Conservation (phyloP, 2,113 vertebrate species). For the Athene cunicularia region DNA sequence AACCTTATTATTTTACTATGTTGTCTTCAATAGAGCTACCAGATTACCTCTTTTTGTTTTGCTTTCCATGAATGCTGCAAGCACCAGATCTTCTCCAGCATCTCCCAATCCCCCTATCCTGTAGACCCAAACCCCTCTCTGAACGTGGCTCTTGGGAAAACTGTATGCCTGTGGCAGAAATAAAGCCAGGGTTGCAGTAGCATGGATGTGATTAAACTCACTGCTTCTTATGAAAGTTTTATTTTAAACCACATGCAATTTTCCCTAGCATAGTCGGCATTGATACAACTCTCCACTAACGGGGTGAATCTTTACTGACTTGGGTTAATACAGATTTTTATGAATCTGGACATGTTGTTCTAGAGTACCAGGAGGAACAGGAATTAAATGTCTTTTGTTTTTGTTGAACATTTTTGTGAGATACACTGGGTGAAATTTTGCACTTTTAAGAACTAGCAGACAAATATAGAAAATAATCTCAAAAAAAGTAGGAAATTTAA, state of each 20-base stretch:
- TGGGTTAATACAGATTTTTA: background rate
- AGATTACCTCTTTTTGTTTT: background rate
- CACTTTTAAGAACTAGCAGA: background rate
- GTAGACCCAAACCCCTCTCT: rapidly evolving
- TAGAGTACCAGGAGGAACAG: background rate
- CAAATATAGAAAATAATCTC: background rate
- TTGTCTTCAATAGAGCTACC: background rate
- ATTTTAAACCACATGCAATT: background rate
- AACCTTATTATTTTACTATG: background rate
- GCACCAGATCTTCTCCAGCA: background rate
- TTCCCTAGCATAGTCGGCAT: background rate
- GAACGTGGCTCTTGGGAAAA: background rate
- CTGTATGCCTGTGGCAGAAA: background rate
- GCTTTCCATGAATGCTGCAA: background rate
- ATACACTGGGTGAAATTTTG: background rate
- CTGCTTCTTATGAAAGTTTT: background rate
- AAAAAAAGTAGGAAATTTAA: background rate
- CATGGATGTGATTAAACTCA: background rate
- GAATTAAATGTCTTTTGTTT: background rate
- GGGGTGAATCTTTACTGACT: background rate
- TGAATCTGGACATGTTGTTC: background rate
- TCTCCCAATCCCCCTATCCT: background rate
- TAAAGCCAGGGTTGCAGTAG: background rate
- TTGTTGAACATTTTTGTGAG: background rate
- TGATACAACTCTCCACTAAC: background rate